phyloP scores from a whole-genome alignment of 2,888 invertebrate species.

The Zelleria hepariella region DNA sequence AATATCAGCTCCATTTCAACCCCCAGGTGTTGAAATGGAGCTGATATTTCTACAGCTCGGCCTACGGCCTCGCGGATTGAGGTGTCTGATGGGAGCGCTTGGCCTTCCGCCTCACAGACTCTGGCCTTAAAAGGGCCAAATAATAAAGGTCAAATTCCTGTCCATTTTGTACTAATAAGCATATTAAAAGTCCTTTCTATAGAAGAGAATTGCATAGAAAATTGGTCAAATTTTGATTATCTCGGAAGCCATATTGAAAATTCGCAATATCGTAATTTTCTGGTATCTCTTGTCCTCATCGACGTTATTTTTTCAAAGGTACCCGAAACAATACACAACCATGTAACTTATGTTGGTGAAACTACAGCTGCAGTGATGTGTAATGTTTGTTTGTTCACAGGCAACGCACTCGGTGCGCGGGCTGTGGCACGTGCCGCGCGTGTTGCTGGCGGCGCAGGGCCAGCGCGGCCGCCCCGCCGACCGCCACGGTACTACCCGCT shows the following conservation, averaged over 20 bases:
- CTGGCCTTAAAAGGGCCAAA: too few species aligned
- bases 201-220: too few species aligned
- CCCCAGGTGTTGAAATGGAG: neutral
- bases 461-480: constrained; percentile 81
- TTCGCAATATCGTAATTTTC: neutral
- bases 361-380: neutral
- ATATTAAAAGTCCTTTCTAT: too few species aligned
- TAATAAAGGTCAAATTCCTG: too few species aligned
- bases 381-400: constrained; percentile 25
- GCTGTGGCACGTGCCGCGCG: constrained; percentile 75
- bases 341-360: neutral
- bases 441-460: constrained; percentile 77
- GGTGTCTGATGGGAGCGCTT: too few species aligned
- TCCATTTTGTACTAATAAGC: too few species aligned
- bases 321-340: neutral
- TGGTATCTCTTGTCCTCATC: neutral
- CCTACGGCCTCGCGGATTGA: too few species aligned
- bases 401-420: constrained; percentile 78
- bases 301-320: neutral
- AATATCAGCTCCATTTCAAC: neutral
- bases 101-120: too few species aligned
- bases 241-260: too few species aligned
- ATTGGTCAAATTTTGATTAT: too few species aligned
- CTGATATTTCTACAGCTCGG: neutral
- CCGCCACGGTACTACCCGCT: constrained; percentile 79